phyloP scores from a whole-genome alignment of 2,797 vertebrate species.

The Cryptoprocta ferox region DNA sequence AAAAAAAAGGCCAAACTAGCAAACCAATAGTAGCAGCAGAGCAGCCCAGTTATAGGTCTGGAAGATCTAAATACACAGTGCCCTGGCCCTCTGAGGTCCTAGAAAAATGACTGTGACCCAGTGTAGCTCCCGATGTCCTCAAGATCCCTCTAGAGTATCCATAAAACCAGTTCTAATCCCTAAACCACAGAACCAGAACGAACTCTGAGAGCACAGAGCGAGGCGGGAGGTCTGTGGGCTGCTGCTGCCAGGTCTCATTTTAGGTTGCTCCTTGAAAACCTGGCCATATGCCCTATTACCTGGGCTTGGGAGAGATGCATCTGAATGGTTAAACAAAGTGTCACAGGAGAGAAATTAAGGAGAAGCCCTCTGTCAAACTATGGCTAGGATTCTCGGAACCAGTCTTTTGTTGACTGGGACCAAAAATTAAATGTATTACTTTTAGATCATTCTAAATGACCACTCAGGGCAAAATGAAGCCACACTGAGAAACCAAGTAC shows the following conservation, averaged over 20 bases:
- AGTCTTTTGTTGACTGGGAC: neutral
- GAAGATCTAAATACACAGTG: neutral
- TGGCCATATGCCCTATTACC: neutral
- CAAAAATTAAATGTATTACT: neutral
- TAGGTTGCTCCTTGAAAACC: neutral
- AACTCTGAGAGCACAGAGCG: neutral
- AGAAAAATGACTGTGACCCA: neutral
- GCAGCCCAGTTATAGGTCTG: neutral
- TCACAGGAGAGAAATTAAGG: neutral
- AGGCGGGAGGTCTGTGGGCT: neutral
- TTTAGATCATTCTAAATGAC: slow-evolving; percentile 10
- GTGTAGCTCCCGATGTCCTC: neutral
- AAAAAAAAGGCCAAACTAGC: neutral
- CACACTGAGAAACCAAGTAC: neutral
- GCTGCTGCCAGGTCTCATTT: neutral
- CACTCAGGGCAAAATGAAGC: neutral
- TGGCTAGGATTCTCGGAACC: neutral
- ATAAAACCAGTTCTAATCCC: neutral
- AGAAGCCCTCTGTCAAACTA: neutral
- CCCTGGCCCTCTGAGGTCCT: neutral
- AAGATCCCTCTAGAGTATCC: neutral
- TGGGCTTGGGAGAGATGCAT: neutral
- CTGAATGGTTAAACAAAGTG: neutral
- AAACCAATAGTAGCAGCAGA: neutral
- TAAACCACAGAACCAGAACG: neutral